phyloP scores from a whole-genome alignment of 2,797 vertebrate species.

The Sebastes glaucus region DNA sequence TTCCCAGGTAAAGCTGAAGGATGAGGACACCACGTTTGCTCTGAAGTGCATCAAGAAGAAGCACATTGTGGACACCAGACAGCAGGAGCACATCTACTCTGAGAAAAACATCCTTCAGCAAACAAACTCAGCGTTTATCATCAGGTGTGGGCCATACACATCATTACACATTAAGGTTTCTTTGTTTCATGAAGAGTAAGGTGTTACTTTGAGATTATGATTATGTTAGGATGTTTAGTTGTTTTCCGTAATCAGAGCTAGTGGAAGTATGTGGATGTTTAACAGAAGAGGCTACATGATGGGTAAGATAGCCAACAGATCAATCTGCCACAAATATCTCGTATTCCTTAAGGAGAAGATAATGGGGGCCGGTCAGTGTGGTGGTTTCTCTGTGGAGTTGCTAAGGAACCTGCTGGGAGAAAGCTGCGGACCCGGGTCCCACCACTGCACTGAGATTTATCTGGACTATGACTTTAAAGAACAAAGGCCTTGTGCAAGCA shows the following conservation, averaged over 20 bases:
- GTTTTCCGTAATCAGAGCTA: not conserved
- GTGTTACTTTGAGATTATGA: not conserved
- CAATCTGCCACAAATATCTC: not conserved
- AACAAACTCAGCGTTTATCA: slow-evolving; percentile 81
- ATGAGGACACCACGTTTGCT: slow-evolving; percentile 82
- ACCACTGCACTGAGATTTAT: slow-evolving; percentile 59
- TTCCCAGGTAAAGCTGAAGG: slow-evolving; percentile 81
- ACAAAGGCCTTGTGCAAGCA: slow-evolving; percentile 60
- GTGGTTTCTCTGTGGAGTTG: slow-evolving; percentile 58
- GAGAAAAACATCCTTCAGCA: slow-evolving; percentile 86
- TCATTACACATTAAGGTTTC: not conserved
- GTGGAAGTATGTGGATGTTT: not conserved
- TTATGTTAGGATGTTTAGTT: not conserved
- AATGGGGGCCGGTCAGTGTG: not conserved
- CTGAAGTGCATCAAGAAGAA: slow-evolving; percentile 87
- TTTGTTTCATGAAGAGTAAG: not conserved
- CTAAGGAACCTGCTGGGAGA: slow-evolving; percentile 63
- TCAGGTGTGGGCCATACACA: slow-evolving; percentile 69
- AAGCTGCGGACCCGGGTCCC: slow-evolving; percentile 47
- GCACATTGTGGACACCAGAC: slow-evolving; percentile 84
- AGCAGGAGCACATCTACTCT: slow-evolving; percentile 87
- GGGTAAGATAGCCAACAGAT: not conserved
- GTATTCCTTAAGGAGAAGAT: not conserved
- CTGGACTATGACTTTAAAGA: slow-evolving; percentile 55
- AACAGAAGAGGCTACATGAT: not conserved